Percentiles rank a stretch among this genome's conserved stretches.
These are phyloP conservation scores for Rhinolophus sinicus DNA, from an alignment of 2,113 vertebrate species.

Conservation along the genomic window DNA sequence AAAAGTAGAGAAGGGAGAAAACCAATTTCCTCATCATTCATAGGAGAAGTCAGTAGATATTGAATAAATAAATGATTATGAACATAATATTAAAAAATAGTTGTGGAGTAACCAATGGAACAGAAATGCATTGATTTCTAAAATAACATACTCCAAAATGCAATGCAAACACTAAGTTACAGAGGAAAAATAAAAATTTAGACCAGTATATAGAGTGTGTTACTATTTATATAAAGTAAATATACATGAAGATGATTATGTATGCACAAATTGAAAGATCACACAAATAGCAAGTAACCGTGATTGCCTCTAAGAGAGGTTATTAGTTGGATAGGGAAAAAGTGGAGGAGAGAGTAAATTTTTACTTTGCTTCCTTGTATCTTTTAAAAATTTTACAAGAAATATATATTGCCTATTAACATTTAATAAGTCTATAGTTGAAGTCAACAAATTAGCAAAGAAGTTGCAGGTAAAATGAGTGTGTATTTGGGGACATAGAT, in stretches of 20 bases:
- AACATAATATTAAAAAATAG: neutral
- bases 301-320: neutral
- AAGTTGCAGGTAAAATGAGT: neutral
- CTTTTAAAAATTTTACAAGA: neutral
- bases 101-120: neutral
- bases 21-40: neutral
- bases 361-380: neutral
- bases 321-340: neutral
- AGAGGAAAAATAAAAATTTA: neutral
- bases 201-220: neutral
- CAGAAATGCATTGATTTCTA: neutral
- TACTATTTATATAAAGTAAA: neutral
- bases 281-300: neutral
- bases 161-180: neutral
- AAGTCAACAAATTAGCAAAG: neutral
- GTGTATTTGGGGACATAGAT: neutral
- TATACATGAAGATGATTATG: neutral
- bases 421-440: neutral
- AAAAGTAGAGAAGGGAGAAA: neutral
- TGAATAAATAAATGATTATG: neutral
- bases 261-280: neutral
- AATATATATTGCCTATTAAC: neutral
- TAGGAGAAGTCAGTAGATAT: fast-evolving
- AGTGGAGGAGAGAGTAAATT: neutral
- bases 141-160: neutral